Base-by-base conservation (phyloP, 2,888 invertebrate genomes). In the Harmothoe impar region DNA sequence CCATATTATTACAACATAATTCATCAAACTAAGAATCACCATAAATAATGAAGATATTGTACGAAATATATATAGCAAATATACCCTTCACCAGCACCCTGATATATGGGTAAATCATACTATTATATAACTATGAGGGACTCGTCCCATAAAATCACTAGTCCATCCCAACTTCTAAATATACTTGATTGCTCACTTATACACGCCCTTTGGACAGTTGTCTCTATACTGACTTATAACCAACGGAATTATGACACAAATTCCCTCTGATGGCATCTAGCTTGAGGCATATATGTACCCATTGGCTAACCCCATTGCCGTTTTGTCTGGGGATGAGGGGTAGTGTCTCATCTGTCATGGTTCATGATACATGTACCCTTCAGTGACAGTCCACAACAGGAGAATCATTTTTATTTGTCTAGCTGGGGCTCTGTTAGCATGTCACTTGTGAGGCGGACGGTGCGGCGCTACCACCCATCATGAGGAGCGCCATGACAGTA, bases 341-440 rank as follows among this genome's bases (percentile, higher is more conserved):
- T 43, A 20, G 35, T 12, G 35, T 43, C 81, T 43, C 81, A 81
- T 81, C 81, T 35, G 81, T 81, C 81, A 81, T 43, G 20, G 7
- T 35, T 35, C 23, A 43, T 81, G 81, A 81, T 81, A 43, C 81
- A 81, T 43, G 81, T 33, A n/a, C 35, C 81, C 81, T 35, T 72
- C 72, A 72, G 72, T 72, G 72, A 72, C 72, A 72, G 72, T 29
- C 72, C 72, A 72, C 72, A 72, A 72, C 29, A 29, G 72, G 31
- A 23, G 72, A 12, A 29, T 29, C 25, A 72, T 29, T 72, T 72
- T 72, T 72, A 81, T 81, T 81, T 81, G 43, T 43, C 81, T 81
- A 81, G 81, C 43, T 43, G 81, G 81, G 72, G 72, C 35, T 81
- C 35, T 81, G 81, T 81, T 81, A 81, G 81, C 81, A 81, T 81